Evolutionary conservation across 2,113 vertebrate species (phyloP), one percentile per base, ranked within the genome.

Genomic region (Grammomys dolichurus): DNA sequence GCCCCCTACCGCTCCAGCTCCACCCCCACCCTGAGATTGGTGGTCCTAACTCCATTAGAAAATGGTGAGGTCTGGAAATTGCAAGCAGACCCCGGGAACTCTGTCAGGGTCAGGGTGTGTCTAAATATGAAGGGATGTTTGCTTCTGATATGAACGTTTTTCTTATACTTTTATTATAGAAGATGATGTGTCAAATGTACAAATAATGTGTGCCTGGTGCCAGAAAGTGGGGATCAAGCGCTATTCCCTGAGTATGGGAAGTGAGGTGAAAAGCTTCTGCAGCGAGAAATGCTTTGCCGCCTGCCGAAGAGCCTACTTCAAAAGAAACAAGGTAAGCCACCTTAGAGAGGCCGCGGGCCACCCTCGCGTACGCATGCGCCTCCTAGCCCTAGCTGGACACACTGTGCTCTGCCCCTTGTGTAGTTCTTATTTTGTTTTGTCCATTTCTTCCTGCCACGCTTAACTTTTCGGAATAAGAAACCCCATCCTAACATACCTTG

Each of bases 181-280:
- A 97, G 99, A 99, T 98, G 99, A 99, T 98, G 98, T 99, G 98
- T 99, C 99, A 99, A 99, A 99, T 98, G 99, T 99, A 98, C 99
- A 99, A 99, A 99, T 99, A 99, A 99, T 99, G 99, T 99, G 99
- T 98, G 99, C 99, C 98, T 99, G 99, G 99, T 99, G 99, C 99
- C 99, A 99, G 99, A 99, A 99, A 99, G 99, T 99, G 97, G 99
- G 99, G 86, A 99, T 99, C 98, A 99, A 99, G 97, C 99, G 99
- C 95, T 99, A 99, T 98, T 99, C 99, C 98, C 99, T 99, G 98
- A 99, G 99, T 99, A 99, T 99, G 99, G 99, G 99, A 95, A 99
- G 99, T 77, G 99, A 99, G 98, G 99, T 99, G 98, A 99, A 99
- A 99, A 99, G 99, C 98, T 99, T 99, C 99, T 99, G 99, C 99